Conservation (phyloP, 2,888 invertebrate genomes). For the Erebia palarica region DNA sequence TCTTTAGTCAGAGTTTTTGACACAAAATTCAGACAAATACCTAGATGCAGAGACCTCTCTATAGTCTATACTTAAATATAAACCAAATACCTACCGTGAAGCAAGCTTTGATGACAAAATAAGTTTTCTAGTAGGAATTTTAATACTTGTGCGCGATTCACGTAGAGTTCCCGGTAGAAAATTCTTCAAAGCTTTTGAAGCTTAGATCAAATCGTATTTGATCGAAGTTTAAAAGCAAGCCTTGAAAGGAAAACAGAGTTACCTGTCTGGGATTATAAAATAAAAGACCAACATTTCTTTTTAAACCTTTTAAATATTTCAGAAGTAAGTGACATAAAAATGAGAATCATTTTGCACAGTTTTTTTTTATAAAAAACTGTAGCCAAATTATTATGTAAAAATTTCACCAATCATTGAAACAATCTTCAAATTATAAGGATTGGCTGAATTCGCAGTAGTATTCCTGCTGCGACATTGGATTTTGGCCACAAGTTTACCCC, state of each 20-base stretch:
- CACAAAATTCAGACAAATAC: too few relatives aligned
- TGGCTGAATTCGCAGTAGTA: too few relatives aligned
- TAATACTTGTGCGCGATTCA: neutral
- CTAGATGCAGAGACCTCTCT: too few relatives aligned
- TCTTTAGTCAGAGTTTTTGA: too few relatives aligned
- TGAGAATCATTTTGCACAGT: neutral
- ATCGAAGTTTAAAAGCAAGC: constrained; percentile 3
- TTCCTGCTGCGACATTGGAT: too few relatives aligned
- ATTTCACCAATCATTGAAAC: too few relatives aligned
- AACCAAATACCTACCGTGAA: neutral
- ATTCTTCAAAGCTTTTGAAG: constrained; percentile 4
- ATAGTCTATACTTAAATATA: too few relatives aligned
- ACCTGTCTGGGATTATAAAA: neutral
- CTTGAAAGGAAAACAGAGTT: neutral
- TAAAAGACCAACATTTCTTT: neutral
- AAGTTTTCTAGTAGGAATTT: too few relatives aligned
- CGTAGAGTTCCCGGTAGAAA: neutral
- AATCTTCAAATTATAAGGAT: too few relatives aligned
- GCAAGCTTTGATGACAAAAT: neutral
- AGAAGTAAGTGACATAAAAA: neutral
- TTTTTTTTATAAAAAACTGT: too few relatives aligned
- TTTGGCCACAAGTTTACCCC: too few relatives aligned
- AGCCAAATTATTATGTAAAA: too few relatives aligned
- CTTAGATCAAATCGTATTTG: neutral
- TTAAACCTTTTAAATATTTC: neutral